phyloP scores from a whole-genome alignment of 2,113 vertebrate genomes.

The Zootoca vivipara region DNA sequence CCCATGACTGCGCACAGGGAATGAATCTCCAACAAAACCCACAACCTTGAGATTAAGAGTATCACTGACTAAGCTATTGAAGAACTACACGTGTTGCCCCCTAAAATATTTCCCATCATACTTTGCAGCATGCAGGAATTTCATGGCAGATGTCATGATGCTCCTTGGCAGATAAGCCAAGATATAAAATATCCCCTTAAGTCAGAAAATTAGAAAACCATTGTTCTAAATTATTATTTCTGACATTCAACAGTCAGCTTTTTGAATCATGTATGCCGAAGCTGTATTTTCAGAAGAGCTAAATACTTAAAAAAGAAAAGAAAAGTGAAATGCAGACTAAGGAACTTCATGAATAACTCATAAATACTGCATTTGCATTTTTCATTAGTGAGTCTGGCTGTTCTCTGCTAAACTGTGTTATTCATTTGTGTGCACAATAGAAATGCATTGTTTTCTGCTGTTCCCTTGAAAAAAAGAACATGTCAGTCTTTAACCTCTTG shows the following conservation, averaged over 20 bases:
- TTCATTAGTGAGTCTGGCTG: slow-evolving; percentile 11
- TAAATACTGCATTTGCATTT: slow-evolving; percentile 24
- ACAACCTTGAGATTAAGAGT: no score
- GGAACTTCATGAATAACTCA: slow-evolving; percentile 32
- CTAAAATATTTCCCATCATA: background rate
- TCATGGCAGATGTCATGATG: background rate
- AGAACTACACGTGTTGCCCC: no score
- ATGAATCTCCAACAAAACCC: no score
- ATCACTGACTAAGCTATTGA: no score
- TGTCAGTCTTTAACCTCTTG: background rate
- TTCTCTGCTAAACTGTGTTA: slow-evolving; percentile 23
- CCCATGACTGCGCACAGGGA: no score
- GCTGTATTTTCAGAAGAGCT: background rate
- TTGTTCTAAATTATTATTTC: slow-evolving; percentile 1
- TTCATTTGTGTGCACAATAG: slow-evolving; percentile 12
- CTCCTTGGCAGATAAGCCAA: background rate
- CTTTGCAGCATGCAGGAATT: background rate
- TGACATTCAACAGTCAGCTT: background rate
- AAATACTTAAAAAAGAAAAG: background rate
- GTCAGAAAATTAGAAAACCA: background rate
- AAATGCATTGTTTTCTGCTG: slow-evolving; percentile 18
- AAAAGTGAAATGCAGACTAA: slow-evolving; percentile 12
- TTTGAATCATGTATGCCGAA: background rate
- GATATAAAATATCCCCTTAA: background rate
- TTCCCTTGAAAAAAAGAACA: background rate